A percentile compares a stretch with the other conserved stretches of the same genome.
phyloP scores from a whole-genome alignment of 2,113 vertebrate genomes.

The Hyperopisus bebe region DNA sequence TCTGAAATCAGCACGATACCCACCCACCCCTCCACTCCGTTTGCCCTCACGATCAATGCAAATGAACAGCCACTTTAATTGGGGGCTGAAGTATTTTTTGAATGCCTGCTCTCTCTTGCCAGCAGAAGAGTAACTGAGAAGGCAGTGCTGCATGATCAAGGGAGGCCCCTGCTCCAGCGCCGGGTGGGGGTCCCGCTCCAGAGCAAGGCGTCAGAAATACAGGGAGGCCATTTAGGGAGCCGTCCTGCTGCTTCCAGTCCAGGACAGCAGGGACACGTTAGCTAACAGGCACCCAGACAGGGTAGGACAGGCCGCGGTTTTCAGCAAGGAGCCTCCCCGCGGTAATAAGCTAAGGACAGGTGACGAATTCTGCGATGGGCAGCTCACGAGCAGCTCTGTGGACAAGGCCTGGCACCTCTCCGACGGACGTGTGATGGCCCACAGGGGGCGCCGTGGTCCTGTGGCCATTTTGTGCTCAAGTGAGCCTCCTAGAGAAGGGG shows the following conservation, averaged over 20 bases:
- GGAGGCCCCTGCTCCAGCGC: neutral
- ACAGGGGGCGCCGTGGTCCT: neutral
- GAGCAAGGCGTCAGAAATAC: neutral
- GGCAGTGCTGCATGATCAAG: neutral
- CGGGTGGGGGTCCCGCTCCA: neutral
- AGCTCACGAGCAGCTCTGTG: neutral
- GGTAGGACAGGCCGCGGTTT: neutral
- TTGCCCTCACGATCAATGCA: neutral
- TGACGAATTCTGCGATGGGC: neutral
- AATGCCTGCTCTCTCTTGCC: neutral
- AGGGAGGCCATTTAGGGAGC: neutral
- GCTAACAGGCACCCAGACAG: neutral
- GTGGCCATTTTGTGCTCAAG: neutral
- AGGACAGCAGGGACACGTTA: neutral
- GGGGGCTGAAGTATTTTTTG: neutral
- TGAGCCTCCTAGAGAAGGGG: neutral
- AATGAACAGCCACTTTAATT: neutral
- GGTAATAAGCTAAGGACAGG: neutral
- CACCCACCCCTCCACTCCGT: neutral
- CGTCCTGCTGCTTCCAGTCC: neutral
- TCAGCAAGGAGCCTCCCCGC: neutral
- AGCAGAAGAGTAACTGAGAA: neutral
- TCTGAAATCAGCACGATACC: neutral
- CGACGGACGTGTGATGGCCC: neutral
- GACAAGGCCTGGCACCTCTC: neutral